A percentile compares a stretch with the other conserved stretches of the same genome.
Conservation (phyloP, 2,797 vertebrate species). For the Loriculus beryllinus region DNA sequence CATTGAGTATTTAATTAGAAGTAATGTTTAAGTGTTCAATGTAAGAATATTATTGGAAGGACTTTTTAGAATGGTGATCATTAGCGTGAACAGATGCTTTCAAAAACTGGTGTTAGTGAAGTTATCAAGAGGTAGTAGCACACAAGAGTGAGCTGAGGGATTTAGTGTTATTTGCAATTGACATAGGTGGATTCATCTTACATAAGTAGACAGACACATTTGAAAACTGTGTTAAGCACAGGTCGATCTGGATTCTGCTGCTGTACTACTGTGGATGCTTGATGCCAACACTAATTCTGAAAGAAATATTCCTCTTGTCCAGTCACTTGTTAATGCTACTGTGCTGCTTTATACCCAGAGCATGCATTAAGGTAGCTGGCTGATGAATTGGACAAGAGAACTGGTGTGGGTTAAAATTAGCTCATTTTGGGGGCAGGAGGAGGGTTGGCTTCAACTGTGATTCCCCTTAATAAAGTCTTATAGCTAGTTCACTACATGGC, state of each 20-base stretch:
- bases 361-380: neutral
- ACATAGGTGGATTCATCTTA: neutral
- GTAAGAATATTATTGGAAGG: neutral
- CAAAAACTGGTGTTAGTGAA: neutral
- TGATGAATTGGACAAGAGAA: neutral
- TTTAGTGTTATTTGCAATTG: neutral
- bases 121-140: neutral
- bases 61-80: neutral
- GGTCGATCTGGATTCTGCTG: neutral
- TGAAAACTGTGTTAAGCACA: neutral
- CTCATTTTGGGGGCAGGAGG: neutral
- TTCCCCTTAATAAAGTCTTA: neutral
- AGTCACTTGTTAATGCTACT: neutral
- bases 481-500: neutral
- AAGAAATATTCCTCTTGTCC: neutral
- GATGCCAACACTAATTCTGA: neutral
- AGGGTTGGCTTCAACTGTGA: neutral
- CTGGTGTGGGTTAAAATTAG: neutral
- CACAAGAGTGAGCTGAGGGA: neutral
- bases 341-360: neutral
- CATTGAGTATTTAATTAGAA: neutral
- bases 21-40: neutral
- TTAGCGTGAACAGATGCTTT: neutral
- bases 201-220: rapidly evolving
- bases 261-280: neutral